Base-by-base conservation (phyloP, 2,797 vertebrate genomes). In the Nannoperca obscura region DNA sequence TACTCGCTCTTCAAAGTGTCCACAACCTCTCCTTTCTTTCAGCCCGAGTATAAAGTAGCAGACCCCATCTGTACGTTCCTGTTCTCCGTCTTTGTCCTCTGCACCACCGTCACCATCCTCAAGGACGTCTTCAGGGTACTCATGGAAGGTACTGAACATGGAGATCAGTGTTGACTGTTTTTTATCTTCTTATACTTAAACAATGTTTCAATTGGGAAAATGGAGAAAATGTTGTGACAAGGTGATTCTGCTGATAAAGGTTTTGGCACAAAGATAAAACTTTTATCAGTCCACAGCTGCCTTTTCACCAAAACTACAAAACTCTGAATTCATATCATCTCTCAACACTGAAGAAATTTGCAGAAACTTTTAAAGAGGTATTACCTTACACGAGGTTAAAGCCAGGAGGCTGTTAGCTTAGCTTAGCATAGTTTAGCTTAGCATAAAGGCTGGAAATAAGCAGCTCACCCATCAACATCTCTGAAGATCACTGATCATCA, bases 41-140 rank as follows among this genome's bases (percentile, higher is more conserved):
- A 99, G 98, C 98, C 98, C 2, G 97, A 98, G 86, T 99, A 96
- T 86, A 99, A 99, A 94, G 95, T 97, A 0, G 97, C 97, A 0
- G 98, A 99, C 82, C 98, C 98, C 59, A 96, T 99, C 90, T 98
- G 97, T 77, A 99, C 98, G 2, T 99, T 98, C 91, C 95, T 99
- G 80, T 99, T 99, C 93, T 99, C 98, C 0, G 71, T 98, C 90
- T 98, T 97, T 0, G 97, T 99, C 76, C 95, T 99, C 0, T 97
- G 95, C 71, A 98, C 98, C 90, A 98, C 98, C 0, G 1, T 95
- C 73, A 97, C 98, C 40, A 99, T 98, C 84, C 96, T 99, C 86
- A 96, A 94, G 44, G 98, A 99, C 0, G 97, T 99, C 74, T 96
- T 99, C 80, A 95, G 95, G 63, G 96, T 99, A 81, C 96, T 99